phyloP scores from a whole-genome alignment of 2,888 invertebrate genomes.

The Scaptodrosophila latifasciaeformis region DNA sequence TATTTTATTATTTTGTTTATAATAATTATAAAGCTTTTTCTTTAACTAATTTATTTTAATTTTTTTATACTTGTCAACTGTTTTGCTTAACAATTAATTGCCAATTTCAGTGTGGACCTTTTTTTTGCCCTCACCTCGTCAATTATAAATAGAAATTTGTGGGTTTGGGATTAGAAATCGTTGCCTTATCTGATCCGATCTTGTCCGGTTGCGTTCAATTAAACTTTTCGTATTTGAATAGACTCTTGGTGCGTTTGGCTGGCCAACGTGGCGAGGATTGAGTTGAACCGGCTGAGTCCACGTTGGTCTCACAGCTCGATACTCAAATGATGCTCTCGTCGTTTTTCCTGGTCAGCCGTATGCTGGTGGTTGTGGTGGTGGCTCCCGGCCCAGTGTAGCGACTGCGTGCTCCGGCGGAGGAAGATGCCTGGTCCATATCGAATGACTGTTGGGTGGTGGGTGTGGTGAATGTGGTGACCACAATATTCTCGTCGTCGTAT shows the following conservation, averaged over 20 bases:
- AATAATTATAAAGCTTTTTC: not conserved
- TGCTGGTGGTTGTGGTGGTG: conserved; percentile 59
- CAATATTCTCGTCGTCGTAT: conserved; percentile 74
- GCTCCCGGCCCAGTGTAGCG: conserved; percentile 11
- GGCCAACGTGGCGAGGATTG: conserved; percentile 8
- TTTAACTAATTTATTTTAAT: not conserved
- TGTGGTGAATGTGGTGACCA: conserved; percentile 70
- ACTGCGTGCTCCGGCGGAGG: not conserved
- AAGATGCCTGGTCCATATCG: too few relatives aligned
- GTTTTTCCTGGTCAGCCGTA: conserved; percentile 69
- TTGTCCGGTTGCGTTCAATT: too few relatives aligned
- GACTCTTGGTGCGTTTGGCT: conserved; percentile 13
- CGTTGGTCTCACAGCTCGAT: conserved; percentile 38
- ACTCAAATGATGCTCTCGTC: conserved; percentile 75
- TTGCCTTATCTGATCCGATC: too few relatives aligned
- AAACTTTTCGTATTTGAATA: conserved; percentile 66
- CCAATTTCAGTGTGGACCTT: too few relatives aligned
- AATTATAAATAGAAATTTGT: too few relatives aligned
- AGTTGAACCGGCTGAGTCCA: conserved; percentile 17
- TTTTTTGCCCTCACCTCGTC: too few relatives aligned
- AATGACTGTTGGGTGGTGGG: conserved; percentile 41
- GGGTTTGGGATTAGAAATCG: conserved; percentile 26
- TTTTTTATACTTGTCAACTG: conserved; percentile 24
- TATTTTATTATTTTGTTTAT: not conserved
- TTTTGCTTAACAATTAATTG: conserved; percentile 23